Base-by-base conservation (phyloP, 2,888 invertebrate species). In the Bellardia bayeri region DNA sequence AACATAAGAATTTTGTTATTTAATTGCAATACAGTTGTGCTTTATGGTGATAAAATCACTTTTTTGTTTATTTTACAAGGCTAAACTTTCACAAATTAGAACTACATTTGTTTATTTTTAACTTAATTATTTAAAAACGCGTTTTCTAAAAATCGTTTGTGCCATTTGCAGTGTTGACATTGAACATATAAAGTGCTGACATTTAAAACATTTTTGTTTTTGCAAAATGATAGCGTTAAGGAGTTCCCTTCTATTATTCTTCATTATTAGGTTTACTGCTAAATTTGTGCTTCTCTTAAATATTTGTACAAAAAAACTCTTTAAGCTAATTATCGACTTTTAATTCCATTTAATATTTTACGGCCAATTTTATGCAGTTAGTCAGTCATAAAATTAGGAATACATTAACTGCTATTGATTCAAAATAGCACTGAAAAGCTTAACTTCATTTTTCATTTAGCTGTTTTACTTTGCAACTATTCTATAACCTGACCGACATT, bases 1-100 rank as follows among this genome's bases (percentile, higher is more conserved):
- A 40, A 90, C 90, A 83, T 61, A 37, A 33, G 78, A 88, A 49
- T 71, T 66, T 11, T 61, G 54, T 13, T 68, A 68, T 37, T 63
- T 71, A 11, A 83, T 86, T 90, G 91, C 91, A 91, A 93, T 93
- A 93, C 93, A 92, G 78, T 86, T 91, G 93, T 92, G 93, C 89
- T 89, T 91, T 90, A 90, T 90, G 63, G 90, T 91, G 90, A 91
- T 72, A 86, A 90, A 91, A 87, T 78, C 89, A 88, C 82, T 89
- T 85, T 90, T 88, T 90, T 90, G 90, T 88, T 90, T 90, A 90
- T 61, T 81, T 81, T 66, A 76, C 58, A 63, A 49, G 13, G 33
- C 30, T 66, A 58, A 76, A 78, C 63, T 74, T 88, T 86, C 88
- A 89, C 93, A 91, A 92, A 90, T 89, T 90, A 91, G 91, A 93